Conservation (phyloP, 2,888 invertebrate species). For the Frankliniella intonsa region DNA sequence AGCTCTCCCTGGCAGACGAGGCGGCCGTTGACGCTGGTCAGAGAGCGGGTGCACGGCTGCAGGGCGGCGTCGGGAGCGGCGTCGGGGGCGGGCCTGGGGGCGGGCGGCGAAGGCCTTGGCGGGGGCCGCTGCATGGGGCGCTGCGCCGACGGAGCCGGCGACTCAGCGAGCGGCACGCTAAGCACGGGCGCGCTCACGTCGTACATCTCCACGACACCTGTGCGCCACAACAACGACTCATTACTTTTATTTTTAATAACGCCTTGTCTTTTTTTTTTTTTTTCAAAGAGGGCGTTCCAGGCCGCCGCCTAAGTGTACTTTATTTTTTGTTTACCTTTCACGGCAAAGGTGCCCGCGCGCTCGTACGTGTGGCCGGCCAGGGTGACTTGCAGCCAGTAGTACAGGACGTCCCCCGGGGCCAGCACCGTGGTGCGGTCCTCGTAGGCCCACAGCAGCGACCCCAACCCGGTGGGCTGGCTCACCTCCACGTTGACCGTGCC, state of each 20-base stretch:
- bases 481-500: slow-evolving; percentile 8
- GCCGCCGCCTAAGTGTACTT: not conserved
- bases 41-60: not conserved
- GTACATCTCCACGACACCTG: not conserved
- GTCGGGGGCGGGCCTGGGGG: not conserved
- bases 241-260: not conserved
- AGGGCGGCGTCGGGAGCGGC: not conserved
- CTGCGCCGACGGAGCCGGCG: not conserved
- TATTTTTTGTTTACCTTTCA: not conserved
- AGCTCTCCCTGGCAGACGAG: not conserved
- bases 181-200: not conserved
- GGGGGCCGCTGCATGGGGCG: not conserved
- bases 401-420: not conserved
- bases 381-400: slow-evolving; percentile 14
- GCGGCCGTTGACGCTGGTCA: slow-evolving; percentile 15
- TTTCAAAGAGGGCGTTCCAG: not conserved
- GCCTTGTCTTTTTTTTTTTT: not conserved
- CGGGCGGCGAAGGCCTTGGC: no score
- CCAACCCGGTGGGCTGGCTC: not conserved
- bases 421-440: not conserved
- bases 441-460: not conserved
- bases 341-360: not conserved
- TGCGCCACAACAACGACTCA: not conserved
- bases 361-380: not conserved
- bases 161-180: no score